phyloP scores from a whole-genome alignment of 1,140 invertebrate species.

The Heliothis subflexa region DNA sequence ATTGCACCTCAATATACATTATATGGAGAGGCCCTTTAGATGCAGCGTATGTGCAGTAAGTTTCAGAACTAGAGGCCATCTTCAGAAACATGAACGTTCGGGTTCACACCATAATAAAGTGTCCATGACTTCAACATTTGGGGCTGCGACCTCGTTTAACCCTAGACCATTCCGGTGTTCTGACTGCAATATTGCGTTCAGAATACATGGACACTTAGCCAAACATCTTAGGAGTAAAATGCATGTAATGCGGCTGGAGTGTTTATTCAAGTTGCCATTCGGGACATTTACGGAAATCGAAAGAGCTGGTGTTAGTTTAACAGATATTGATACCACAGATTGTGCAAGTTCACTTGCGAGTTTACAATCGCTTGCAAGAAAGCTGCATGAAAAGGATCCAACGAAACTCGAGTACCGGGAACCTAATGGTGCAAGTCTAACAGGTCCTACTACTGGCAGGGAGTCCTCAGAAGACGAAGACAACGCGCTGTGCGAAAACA shows the following conservation, averaged over 20 bases:
- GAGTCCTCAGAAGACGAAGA: conserved; percentile 84
- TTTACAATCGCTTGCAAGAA: conserved; percentile 92
- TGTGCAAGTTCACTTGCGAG: conserved; percentile 97
- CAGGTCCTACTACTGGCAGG: conserved; percentile 61
- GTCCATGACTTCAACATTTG: conserved; percentile 94
- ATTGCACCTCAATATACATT: conserved; percentile 98
- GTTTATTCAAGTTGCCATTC: conserved; percentile 96
- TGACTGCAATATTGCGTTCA: conserved; percentile 98
- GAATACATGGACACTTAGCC: conserved; percentile 97
- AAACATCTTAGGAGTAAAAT: conserved; percentile 98
- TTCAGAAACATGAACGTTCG: conserved; percentile 96
- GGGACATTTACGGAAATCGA: conserved; percentile 98
- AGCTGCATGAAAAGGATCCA: conserved; percentile 94
- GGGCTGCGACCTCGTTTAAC: conserved; percentile 94
- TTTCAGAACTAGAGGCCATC: conserved; percentile 96
- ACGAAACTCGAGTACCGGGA: conserved; percentile 89
- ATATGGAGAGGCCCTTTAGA: conserved; percentile 96
- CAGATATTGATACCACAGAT: conserved; percentile 97
- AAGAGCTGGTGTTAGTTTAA: conserved; percentile 94
- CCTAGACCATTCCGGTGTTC: conserved; percentile 97
- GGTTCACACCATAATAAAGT: conserved; percentile 97
- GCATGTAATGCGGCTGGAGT: conserved; percentile 98
- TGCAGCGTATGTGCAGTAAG: conserved; percentile 96
- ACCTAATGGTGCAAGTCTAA: conserved; percentile 62
- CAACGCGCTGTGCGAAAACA: conserved; percentile 64